These are phyloP conservation scores for Blastobasis adustella DNA, from an alignment of 2,888 invertebrate genomes.

Conservation along the genomic window DNA sequence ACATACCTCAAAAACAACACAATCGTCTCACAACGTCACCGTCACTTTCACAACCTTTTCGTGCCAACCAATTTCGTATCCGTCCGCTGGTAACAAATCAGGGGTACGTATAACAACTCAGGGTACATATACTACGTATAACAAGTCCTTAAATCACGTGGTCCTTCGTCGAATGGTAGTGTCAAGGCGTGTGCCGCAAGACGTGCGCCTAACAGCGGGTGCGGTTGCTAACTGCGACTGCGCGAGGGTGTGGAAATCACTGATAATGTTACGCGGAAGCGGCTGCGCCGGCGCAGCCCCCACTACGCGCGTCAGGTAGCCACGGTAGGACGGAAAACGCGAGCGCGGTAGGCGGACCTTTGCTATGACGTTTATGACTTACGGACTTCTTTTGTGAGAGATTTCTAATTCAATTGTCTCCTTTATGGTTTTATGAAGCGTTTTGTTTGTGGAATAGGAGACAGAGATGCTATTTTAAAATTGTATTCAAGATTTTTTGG, in stretches of 20 bases:
- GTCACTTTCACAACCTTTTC: too few species aligned
- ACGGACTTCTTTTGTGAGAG: neutral
- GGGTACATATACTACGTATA: too few species aligned
- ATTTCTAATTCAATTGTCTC: neutral
- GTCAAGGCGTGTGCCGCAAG: slow-evolving; percentile 8
- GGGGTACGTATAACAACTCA: too few species aligned
- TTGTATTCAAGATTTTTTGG: too few species aligned
- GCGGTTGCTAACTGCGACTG: slow-evolving; percentile 69
- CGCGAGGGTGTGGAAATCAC: slow-evolving; percentile 71
- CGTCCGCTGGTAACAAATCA: too few species aligned
- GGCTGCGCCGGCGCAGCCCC: slow-evolving; percentile 44
- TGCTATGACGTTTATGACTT: slow-evolving; percentile 9
- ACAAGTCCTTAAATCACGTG: too few species aligned
- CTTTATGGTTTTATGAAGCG: neutral
- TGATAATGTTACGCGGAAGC: slow-evolving; percentile 72
- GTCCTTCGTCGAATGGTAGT: too few species aligned
- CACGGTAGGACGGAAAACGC: slow-evolving; percentile 10
- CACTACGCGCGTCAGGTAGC: slow-evolving; percentile 42
- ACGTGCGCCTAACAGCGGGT: slow-evolving; percentile 68
- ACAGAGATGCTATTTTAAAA: too few species aligned
- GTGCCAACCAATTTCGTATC: too few species aligned
- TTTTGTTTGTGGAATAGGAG: too few species aligned
- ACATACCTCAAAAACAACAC: too few species aligned
- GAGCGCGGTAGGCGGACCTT: slow-evolving; percentile 15
- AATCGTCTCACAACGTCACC: too few species aligned